Evolutionary conservation across 1,140 invertebrate genomes (phyloP).

Genomic region (Ladona fulva): DNA sequence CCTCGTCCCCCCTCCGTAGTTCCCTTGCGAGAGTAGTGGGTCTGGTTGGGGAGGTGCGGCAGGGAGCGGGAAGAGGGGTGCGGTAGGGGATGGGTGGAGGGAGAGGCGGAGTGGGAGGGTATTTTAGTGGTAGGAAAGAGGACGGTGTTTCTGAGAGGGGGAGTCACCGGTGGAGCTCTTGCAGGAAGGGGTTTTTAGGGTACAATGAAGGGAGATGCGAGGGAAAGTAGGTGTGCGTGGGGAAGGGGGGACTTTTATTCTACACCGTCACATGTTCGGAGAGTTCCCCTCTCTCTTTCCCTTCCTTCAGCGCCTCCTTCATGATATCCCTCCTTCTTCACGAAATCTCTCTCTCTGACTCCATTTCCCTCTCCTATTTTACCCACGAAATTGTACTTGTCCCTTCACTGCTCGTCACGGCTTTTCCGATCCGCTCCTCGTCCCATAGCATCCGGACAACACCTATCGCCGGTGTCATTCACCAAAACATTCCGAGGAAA

Average conservation of each 20-base stretch:
- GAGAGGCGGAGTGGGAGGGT: neutral
- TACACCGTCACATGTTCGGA: neutral
- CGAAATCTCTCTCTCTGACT: no score
- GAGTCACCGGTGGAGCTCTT: neutral
- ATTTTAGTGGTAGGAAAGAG: neutral
- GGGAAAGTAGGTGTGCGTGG: neutral
- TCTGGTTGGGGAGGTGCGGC: neutral
- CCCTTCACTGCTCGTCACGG: no score
- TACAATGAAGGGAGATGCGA: constrained; percentile 8
- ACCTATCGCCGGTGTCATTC: no score
- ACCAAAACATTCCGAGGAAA: neutral
- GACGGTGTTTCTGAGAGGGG: neutral
- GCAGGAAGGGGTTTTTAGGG: constrained; percentile 1
- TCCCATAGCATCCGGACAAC: no score
- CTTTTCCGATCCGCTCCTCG: no score
- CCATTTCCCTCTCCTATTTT: no score
- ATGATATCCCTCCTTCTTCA: no score
- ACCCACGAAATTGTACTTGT: no score
- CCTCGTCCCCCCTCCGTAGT: neutral
- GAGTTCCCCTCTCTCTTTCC: neutral
- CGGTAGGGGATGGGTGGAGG: neutral
- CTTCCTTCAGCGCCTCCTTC: neutral
- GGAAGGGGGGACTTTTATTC: neutral
- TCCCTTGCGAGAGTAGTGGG: neutral
- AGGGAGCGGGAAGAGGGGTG: neutral